Conservation (phyloP, 1,140 invertebrate genomes). For the Tetragnatha versicolor region DNA sequence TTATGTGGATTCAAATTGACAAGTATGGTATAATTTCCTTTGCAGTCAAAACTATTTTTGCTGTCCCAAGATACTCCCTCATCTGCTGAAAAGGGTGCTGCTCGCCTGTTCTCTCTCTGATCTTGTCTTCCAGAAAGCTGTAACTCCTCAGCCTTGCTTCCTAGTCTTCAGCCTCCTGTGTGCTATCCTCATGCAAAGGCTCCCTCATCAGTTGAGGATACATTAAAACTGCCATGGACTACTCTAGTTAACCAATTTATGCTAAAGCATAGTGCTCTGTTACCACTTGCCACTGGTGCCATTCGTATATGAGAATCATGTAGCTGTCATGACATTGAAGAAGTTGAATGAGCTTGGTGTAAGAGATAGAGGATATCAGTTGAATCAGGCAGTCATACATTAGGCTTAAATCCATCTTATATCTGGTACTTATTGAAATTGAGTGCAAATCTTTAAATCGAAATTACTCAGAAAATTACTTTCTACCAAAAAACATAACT, state of each 20-base stretch:
- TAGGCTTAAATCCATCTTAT: too few relatives aligned
- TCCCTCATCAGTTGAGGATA: background rate
- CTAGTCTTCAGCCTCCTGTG: conserved; percentile 8
- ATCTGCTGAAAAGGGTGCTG: conserved; percentile 1
- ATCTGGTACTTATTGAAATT: too few relatives aligned
- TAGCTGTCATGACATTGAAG: background rate
- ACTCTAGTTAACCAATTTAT: conserved; percentile 44
- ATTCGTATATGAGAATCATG: conserved; percentile 12
- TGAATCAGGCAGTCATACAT: too few relatives aligned
- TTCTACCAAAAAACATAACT: too few relatives aligned
- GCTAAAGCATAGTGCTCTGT: conserved; percentile 43
- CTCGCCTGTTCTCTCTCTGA: conserved; percentile 45
- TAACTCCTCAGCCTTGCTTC: conserved; percentile 33
- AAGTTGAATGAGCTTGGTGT: too few relatives aligned
- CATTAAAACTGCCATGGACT: conserved; percentile 55
- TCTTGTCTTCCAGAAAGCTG: conserved; percentile 48
- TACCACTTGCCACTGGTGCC: conserved; percentile 52
- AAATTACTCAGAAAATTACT: too few relatives aligned
- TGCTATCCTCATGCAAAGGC: background rate
- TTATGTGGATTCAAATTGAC: too few relatives aligned
- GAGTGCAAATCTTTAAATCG: too few relatives aligned
- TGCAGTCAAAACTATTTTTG: background rate
- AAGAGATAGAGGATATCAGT: too few relatives aligned
- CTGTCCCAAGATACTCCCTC: background rate
- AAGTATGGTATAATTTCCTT: background rate